A percentile compares a stretch with the other conserved stretches of the same genome.
These are phyloP conservation scores for Elephantulus edwardii DNA, from an alignment of 2,113 vertebrate species.

Conservation along the genomic window DNA sequence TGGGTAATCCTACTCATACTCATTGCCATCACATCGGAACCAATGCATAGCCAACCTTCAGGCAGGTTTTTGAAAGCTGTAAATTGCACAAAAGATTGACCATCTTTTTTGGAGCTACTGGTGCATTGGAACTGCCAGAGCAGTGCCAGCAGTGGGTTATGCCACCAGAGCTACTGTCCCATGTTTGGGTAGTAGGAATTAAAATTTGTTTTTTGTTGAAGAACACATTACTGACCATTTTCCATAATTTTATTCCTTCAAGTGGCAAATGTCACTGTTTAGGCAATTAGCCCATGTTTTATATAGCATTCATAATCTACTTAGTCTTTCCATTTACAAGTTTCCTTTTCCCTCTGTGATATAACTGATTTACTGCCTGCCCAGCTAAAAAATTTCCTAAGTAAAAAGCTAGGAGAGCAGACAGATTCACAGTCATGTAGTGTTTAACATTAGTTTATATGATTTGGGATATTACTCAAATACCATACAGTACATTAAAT, in stretches of 20 bases:
- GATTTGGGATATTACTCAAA: neutral
- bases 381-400: neutral
- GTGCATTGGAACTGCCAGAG: too few species aligned
- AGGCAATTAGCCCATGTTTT: neutral
- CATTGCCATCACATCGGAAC: too few species aligned
- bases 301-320: neutral
- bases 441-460: neutral
- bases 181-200: conserved; percentile 12
- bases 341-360: neutral
- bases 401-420: too few species aligned
- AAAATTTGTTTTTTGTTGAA: neutral
- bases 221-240: neutral
- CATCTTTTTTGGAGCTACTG: too few species aligned
- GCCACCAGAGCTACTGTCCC: too few species aligned
- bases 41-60: too few species aligned
- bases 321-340: neutral
- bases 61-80: too few species aligned
- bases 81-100: too few species aligned
- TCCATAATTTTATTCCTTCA: conserved; percentile 31
- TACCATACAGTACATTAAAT: too few species aligned
- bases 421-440: neutral
- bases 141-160: too few species aligned
- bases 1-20: too few species aligned
- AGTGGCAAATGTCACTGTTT: neutral
- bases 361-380: neutral